phyloP scores from a whole-genome alignment of 2,113 vertebrate genomes.

The Garra rufa region DNA sequence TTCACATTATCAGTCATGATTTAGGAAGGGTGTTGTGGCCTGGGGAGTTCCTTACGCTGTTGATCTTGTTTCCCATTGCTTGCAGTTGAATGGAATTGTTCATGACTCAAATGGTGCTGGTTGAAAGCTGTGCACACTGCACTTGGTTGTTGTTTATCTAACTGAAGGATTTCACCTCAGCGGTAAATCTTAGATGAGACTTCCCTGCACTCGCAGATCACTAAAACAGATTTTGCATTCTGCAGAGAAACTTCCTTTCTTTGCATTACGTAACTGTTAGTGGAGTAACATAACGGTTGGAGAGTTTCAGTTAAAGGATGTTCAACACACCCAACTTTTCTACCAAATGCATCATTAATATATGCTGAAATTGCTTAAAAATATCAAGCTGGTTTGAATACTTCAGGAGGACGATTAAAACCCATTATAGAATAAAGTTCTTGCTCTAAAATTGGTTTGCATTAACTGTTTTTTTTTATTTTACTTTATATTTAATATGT shows the following conservation, averaged over 20 bases:
- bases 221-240: neutral
- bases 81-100: neutral
- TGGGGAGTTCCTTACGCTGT: conserved; percentile 6
- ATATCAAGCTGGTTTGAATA: neutral
- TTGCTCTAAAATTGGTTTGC: neutral
- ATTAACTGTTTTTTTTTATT: neutral
- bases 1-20: conserved; percentile 17
- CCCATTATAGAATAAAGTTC: neutral
- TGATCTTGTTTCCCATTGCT: conserved; percentile 36
- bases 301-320: conserved; percentile 11
- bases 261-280: conserved; percentile 59
- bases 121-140: neutral
- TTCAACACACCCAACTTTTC: neutral
- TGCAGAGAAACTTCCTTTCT: conserved; percentile 40
- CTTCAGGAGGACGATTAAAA: neutral
- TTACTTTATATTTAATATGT: too few species aligned
- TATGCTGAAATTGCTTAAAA: too few species aligned
- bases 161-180: neutral
- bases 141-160: neutral
- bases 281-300: conserved; percentile 54
- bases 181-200: neutral
- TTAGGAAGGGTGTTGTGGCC: conserved; percentile 25
- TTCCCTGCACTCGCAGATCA: neutral
- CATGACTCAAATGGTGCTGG: neutral
- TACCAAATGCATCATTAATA: too few species aligned